Base-by-base conservation (phyloP, 2,888 invertebrate genomes). In the Biston betularia region DNA sequence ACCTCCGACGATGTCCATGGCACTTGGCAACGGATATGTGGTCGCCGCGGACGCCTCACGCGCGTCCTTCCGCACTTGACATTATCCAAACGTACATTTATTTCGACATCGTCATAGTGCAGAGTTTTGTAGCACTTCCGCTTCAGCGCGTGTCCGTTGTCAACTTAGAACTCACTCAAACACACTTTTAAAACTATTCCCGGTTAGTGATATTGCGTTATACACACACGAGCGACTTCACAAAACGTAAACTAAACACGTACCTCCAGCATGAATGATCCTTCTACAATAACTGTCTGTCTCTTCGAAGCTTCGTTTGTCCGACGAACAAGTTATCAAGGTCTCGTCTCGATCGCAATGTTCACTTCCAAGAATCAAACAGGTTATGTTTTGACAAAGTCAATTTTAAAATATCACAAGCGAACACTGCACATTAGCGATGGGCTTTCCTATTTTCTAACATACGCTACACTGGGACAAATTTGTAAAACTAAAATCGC, bases 241-340 rank as follows among this genome's bases (percentile, higher is more conserved):
- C 89, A 83, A 88, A 86, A 84, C 85, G 88, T 87, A 90, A 89
- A 87, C 87, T 90, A 91, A 86, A 89, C 86, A 94, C 94, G 92
- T 94, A 94, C 93, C 94, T 94, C 93, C 86, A 89, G 89, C 92
- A 91, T 93, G 89, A 93, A 92, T 93, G 91, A 92, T 93, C 92
- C 92, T 89, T 67, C 88, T 58, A 58, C 58, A 88, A 90, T 84
- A 89, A 92, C 77, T 81, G 81, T 92, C 89, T 92, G 92, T 93
- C 89, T 89, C 88, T 87, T 86, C 89, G 87, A 80, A 89, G 87
- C 84, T 91, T 87, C 89, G 87, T 83, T 91, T 87, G 90, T 87
- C 90, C 88, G 88, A 93, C 89, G 90, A 93, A 93, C 94, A 86
- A 93, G 92, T 92, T 93, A 93, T 94, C 94, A 94, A 94, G 94